Evolutionary conservation across 2,888 invertebrate genomes (phyloP).

Genomic region (Aethes cnicana): DNA sequence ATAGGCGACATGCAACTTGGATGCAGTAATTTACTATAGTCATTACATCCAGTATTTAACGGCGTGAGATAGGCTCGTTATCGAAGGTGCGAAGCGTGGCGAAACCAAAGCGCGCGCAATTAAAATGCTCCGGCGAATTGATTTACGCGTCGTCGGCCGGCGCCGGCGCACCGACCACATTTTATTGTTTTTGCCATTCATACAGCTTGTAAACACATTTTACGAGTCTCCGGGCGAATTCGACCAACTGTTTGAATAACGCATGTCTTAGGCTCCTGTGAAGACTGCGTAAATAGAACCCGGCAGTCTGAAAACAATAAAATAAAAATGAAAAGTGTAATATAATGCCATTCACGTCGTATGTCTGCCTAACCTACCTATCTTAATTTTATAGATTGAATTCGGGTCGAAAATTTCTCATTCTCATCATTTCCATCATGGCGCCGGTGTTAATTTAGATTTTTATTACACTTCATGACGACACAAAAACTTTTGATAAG

Average conservation of each 20-base stretch:
- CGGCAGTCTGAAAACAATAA: background rate
- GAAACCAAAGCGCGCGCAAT: constrained; percentile 53
- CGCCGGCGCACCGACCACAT: constrained; percentile 35
- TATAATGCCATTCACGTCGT: too few species aligned
- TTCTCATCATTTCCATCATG: too few species aligned
- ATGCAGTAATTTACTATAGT: constrained; percentile 50
- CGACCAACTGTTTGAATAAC: constrained; percentile 22
- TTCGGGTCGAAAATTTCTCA: too few species aligned
- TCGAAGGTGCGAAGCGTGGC: constrained; percentile 59
- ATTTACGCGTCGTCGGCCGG: constrained; percentile 45
- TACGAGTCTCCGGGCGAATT: constrained; percentile 36
- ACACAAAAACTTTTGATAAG: too few species aligned
- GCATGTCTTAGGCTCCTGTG: constrained; percentile 3
- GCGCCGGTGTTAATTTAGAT: too few species aligned
- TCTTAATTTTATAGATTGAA: too few species aligned
- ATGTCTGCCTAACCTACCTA: too few species aligned
- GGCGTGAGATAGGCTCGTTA: constrained; percentile 42
- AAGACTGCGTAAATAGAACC: background rate
- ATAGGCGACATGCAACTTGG: constrained; percentile 38
- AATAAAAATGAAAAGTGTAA: background rate
- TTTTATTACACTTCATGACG: too few species aligned
- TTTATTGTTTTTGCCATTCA: constrained; percentile 45
- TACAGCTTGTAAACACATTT: constrained; percentile 45
- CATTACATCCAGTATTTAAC: constrained; percentile 54
- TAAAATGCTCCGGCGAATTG: constrained; percentile 53